Evolutionary conservation across 2,113 vertebrate genomes (phyloP), one percentile per base, ranked within the genome.

Genomic region (Pelecanus crispus): DNA sequence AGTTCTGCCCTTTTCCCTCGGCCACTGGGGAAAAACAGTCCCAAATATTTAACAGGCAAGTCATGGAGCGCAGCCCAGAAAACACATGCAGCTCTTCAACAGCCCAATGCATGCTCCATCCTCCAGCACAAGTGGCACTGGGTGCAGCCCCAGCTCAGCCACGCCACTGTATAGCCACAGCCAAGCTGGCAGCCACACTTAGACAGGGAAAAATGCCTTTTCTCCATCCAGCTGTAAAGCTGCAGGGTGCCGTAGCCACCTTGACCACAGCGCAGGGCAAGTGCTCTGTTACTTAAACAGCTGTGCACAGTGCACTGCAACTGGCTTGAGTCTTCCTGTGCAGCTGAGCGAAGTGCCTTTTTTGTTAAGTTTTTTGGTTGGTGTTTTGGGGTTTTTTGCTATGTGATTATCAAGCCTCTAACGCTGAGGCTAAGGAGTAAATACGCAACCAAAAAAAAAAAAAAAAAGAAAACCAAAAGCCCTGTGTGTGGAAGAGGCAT

Each of bases 91-190:
- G 72, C 66, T 89, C 34, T 58, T 31, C 29, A 47, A 16, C 21
- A 36, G 34, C 58, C 58, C 34, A 50, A 8, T 1, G 6, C 31
- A 17, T 0, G 3, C 52, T 50, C 28, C 12, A 6, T 17, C 71
- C 61, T 47, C 34, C 2, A 0, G 62, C 62, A 50, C 0, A 0
- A 71, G 62, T 4, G 0, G 73, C 70, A 47, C 34, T 5, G 3
- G 32, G 31, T 8, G 19, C 77, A 72, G 59, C 18, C 81, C 29
- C 59, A 34, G 81, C 36, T 40, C 11, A 2, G 68, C 55, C 17
- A 8, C 5, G 2, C 36, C 4, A n/a, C 20, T 7, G 0, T 16
- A 15, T 8, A 44, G 45, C 63, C 1, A 4, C 13, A n/a, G 28
- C 31, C 0, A 1, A 26, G 32, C 31, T 16, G 5, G 2, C 34